Conservation (phyloP, 2,797 vertebrate genomes). For the Rhinatrema bivittatum region DNA sequence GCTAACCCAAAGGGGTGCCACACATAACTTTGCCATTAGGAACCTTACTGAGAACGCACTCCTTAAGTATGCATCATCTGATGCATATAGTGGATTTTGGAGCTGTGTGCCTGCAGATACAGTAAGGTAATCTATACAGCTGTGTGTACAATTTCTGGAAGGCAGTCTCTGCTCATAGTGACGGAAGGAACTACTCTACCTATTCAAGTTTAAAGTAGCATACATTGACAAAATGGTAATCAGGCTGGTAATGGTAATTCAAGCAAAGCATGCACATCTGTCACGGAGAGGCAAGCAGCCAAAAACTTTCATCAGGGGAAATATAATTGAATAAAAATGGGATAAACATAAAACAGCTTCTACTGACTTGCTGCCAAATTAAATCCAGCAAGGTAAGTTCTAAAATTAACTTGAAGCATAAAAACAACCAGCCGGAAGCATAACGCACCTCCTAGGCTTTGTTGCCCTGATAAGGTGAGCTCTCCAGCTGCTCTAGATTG, state of each 20-base stretch:
- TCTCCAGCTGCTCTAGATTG: too few species aligned
- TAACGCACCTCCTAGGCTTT: too few species aligned
- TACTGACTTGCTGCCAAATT: conserved; percentile 34
- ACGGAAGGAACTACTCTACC: conserved; percentile 46
- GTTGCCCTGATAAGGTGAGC: too few species aligned
- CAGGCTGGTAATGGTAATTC: conserved; percentile 50
- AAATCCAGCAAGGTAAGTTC: conserved; percentile 27
- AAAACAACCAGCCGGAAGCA: conserved; percentile 2
- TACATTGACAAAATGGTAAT: conserved; percentile 61
- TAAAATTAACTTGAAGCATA: too few species aligned
- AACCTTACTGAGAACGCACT: too few species aligned
- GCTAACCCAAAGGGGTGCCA: too few species aligned
- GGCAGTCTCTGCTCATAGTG: conserved; percentile 23
- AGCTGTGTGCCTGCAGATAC: too few species aligned
- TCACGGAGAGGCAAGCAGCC: conserved; percentile 49
- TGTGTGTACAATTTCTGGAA: too few species aligned
- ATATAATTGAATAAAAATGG: conserved; percentile 50
- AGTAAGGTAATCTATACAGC: too few species aligned
- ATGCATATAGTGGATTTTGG: too few species aligned
- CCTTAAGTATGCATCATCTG: too few species aligned
- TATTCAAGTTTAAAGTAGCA: conserved; percentile 49
- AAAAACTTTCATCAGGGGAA: conserved; percentile 46
- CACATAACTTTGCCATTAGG: too few species aligned
- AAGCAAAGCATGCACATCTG: conserved; percentile 60
- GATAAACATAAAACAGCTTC: conserved; percentile 40